Base-by-base conservation (phyloP, 2,888 invertebrate species). In the Latheticus oryzae region DNA sequence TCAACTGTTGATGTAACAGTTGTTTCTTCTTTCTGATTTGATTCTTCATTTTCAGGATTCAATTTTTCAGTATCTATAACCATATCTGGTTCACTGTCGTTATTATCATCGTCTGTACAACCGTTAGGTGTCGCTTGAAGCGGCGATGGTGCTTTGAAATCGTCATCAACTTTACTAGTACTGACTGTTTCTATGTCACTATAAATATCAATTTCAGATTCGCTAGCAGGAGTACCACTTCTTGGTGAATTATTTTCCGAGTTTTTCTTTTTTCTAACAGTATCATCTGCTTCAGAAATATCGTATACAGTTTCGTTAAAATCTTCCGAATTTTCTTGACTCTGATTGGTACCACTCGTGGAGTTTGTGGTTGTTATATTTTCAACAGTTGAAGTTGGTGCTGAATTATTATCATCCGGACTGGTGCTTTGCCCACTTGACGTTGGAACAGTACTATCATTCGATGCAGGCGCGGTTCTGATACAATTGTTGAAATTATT, bases 201-300 rank as follows among this genome's bases (percentile, higher is more conserved):
- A 67, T 86, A 87, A 62, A 86, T 82, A 65, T 87, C 85, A 24
- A 84, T 79, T 59, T 86, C 85, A 1, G 80, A 79, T 9, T 80
- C 80, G 15, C 73, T 75, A n/a, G 59, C 65, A 8, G 67, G 64
- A 13, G 68, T 67, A 23, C 63, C 67, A 26, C 64, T 66, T 13
- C 63, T 58, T 3, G 65, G 59, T 16, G 47, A 54, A 33, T 69
- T 63, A 15, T 67, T 66, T 21, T 70, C 51, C 1, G 51, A 47
- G 1, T 35, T 15, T 57, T 37, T 65, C 60, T 38, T 67, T 67
- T 13, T 59, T 1, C 58, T 62, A 48, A 62, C 65, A 33, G 48
- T 62, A 8, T 63, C 66, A 5, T 65, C 62, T 11, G 58, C 47
- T 28, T 62, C 32, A 13, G 63, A 64, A 3, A 64, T 53, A 42